Base-by-base conservation (phyloP, 2,113 vertebrate genomes). In the Silurus asotus region DNA sequence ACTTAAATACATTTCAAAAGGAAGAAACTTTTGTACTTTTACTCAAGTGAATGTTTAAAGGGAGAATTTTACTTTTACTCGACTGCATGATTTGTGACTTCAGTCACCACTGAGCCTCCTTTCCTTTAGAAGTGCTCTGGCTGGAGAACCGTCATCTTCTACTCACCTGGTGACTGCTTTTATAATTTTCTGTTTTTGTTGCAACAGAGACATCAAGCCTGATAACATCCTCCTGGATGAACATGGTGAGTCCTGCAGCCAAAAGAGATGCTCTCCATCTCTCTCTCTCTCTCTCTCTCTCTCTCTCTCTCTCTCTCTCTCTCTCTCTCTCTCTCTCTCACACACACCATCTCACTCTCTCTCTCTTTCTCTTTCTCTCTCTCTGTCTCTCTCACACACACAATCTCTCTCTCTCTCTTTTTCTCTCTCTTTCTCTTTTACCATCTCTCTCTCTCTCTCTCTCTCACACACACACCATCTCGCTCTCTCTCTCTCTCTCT, bases 151-250 rank as follows among this genome's bases (percentile, higher is more conserved):
- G 4, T 37, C 25, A 23, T 74, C 49, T 74, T 74, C 17, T 20
- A 8, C 70, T 72, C 90, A 25, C 37, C 37, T 79, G 70, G 14
- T 84, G 61, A 56, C 28, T 59, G 37, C 37, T 25, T 82, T 15
- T 70, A 6, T 75, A 75, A 81, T 2, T 37, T 37, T 48, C n/a
- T 51, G 20, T 65, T 85, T 10, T 89, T 81, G 48, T 91, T 92
- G 83, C 90, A 93, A 86, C 91, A 99, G 98, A 91, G 98, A 99
- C 90, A 98, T 99, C 93, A 99, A 99, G 87, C 98, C 98, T 25
- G 98, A 99, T 94, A 99, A 99, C 91, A 96, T 99, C 91, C 95
- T 99, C n/a, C 95, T 99, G 93, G 98, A 99, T 76, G 98, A 99
- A 86, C 95, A 96, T 0, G 97, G 97, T 99, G 91, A 98, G 97